Evolutionary conservation across 92 coral and sea anemone genomes (phyloP), one percentile per base, ranked within the genome.

Genomic region (Umimayanthus chanpuru): DNA sequence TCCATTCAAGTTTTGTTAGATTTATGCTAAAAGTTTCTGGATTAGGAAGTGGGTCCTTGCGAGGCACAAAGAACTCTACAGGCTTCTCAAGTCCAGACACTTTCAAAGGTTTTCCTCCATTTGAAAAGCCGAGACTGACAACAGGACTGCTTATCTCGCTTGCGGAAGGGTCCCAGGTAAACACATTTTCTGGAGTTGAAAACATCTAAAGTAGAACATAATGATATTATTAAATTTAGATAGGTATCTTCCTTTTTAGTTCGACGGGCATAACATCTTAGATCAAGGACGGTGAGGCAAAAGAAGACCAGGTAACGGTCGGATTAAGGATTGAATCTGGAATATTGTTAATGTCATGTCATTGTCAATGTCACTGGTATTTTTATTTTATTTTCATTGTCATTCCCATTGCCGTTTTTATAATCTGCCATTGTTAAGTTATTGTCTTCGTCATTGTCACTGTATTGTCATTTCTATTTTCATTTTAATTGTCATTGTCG

Each of bases 101-200:
- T 71, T 87, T 82, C 65, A 94, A 72, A 3, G 88, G 12, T 61
- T 92, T 79, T 38, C 91, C 92, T 61, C 88, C 89, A 25, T 72
- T 78, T 28, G 90, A 85, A 83, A 85, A 92, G 1, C 93, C 91
- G 21, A 94, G 86, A 72, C 96, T 94, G 16, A 92, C 86, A 43
- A 92, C 89, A 21, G 93, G 93, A 72, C 92, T 80, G 38, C 44
- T 88, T 6, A 94, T 74, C 20, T 92, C 94, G 6, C 73, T 82
- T 2, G 94, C 82, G 11, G 93, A 49, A 53, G 78, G 29, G 74
- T 92, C 91, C 89, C 92, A 92, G 10, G 92, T 92, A 81, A 82
- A 89, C 76, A 91, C 85, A 68, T 93, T 93, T 28, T 81, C 77
- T 4, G 91, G 87, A 77, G 86, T 86, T 18, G 94, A 81, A 43